Evolutionary conservation across 2,797 vertebrate genomes (phyloP).

Genomic region (Vespertilio murinus): DNA sequence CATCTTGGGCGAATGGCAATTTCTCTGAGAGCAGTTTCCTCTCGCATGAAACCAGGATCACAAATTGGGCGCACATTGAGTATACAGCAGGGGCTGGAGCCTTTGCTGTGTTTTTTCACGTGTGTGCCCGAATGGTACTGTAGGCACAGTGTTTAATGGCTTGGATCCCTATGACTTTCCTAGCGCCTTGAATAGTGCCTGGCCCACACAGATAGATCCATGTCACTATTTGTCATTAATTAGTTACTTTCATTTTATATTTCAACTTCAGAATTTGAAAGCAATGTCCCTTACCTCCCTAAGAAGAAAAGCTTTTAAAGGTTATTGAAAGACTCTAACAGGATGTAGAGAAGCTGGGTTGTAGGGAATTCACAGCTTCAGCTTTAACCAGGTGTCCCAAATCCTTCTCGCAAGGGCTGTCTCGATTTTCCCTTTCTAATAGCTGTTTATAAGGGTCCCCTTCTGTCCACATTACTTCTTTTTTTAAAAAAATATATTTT

Average conservation of each 20-base stretch:
- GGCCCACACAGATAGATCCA: background rate
- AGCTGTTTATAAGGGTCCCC: background rate
- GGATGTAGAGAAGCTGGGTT: background rate
- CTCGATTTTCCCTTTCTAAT: background rate
- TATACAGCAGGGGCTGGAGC: fast-evolving
- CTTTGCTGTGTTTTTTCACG: too few relatives aligned
- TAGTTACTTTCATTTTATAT: background rate
- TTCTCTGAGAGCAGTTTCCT: background rate
- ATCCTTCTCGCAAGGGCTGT: background rate
- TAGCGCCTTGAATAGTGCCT: background rate
- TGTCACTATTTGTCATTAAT: background rate
- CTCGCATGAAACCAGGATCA: background rate
- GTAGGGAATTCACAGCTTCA: background rate
- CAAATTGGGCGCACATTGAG: background rate
- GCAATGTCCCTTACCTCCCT: background rate
- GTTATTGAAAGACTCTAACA: background rate
- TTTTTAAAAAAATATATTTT: too few relatives aligned
- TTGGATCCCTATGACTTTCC: background rate
- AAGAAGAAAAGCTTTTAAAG: background rate
- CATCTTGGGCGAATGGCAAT: background rate
- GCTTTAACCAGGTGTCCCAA: background rate
- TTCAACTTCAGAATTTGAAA: background rate
- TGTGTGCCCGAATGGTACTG: background rate
- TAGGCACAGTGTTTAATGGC: background rate
- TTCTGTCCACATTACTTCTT: too few relatives aligned